Evolutionary conservation across 2,797 vertebrate genomes (phyloP).

Genomic region (Enteromius afrohamiltoni): DNA sequence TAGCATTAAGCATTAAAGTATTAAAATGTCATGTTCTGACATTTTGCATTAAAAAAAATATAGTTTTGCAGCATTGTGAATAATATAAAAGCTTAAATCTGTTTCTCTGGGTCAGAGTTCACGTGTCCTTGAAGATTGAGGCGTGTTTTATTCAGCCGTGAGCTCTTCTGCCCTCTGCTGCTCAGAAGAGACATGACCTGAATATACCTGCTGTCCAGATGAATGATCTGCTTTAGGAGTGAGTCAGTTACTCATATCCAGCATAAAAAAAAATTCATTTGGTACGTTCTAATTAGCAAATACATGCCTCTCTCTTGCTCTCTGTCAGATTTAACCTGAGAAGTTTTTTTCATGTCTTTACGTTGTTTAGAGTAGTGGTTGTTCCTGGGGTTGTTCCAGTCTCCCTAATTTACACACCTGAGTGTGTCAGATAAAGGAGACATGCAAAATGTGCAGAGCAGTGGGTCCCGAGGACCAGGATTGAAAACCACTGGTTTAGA

Average conservation of each 20-base stretch:
- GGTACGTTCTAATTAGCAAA: not conserved
- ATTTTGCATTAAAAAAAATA: not conserved
- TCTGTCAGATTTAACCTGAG: not conserved
- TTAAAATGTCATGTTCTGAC: not conserved
- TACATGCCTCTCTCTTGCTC: not conserved
- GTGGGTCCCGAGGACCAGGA: no score
- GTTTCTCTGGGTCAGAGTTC: not conserved
- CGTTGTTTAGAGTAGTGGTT: no score
- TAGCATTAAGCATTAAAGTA: not conserved
- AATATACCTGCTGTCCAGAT: no score
- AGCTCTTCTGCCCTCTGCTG: constrained; percentile 28
- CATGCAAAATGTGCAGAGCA: no score
- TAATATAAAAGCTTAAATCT: not conserved
- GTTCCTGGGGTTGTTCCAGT: no score
- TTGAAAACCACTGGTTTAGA: no score
- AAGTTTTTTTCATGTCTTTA: no score
- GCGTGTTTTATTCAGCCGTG: not conserved
- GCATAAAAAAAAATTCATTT: no score
- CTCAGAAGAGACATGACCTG: not conserved
- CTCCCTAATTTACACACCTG: no score
- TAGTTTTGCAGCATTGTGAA: not conserved
- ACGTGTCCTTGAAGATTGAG: not conserved
- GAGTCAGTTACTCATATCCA: not conserved
- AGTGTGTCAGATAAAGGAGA: no score
- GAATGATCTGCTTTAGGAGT: not conserved